These are phyloP conservation scores for Macrophya alboannulata DNA, from an alignment of 2,888 invertebrate genomes.

Conservation along the genomic window DNA sequence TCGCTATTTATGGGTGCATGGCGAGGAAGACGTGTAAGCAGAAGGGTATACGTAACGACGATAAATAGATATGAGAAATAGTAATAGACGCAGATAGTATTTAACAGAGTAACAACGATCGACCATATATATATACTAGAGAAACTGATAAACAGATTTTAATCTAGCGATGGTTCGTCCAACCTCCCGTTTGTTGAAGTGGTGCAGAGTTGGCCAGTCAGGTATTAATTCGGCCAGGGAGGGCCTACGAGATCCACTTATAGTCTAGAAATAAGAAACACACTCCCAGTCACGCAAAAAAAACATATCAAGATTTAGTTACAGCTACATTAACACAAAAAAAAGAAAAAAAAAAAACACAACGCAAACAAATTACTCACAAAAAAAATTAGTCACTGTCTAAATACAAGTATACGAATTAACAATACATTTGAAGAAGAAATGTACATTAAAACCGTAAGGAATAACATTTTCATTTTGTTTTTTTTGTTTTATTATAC, in stretches of 20 bases:
- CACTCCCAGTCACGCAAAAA: conserved; percentile 43
- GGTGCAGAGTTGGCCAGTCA: conserved; percentile 96
- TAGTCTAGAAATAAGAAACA: conserved; percentile 76
- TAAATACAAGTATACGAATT: not conserved
- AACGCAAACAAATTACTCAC: conserved; percentile 37
- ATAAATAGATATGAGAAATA: conserved; percentile 4
- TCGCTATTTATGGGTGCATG: not conserved
- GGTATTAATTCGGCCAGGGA: conserved; percentile 97
- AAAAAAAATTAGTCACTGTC: not conserved
- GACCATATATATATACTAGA: conserved; percentile 17
- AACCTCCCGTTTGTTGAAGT: conserved; percentile 93
- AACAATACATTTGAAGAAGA: not conserved
- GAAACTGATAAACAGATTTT: conserved; percentile 38
- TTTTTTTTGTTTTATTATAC: not conserved
- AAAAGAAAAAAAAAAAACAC: conserved; percentile 59
- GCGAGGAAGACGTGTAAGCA: not conserved
- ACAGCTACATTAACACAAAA: conserved; percentile 54
- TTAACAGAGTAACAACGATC: conserved; percentile 21
- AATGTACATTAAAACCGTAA: not conserved
- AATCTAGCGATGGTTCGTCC: conserved; percentile 79
- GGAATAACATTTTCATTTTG: not conserved
- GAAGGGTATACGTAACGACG: not conserved
- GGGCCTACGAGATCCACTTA: conserved; percentile 87
- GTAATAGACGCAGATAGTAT: conserved; percentile 8
- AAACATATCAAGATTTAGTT: conserved; percentile 49